phyloP scores from a whole-genome alignment of 2,113 vertebrate species.

The Varanus salvator region DNA sequence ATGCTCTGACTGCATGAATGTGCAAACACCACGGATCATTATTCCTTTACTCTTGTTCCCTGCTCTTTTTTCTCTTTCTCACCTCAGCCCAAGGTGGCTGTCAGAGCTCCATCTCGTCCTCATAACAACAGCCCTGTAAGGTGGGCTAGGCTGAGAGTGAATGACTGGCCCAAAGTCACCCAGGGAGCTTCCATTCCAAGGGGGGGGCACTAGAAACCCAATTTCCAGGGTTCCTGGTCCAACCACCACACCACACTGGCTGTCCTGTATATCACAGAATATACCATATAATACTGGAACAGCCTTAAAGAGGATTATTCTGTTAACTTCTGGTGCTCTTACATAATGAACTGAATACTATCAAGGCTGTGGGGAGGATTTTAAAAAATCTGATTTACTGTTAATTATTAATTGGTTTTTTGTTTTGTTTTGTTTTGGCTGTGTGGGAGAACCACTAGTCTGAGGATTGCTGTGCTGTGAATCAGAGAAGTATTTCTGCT shows the following conservation, averaged over 20 bases:
- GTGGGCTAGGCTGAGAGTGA: too few relatives aligned
- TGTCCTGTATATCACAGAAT: too few relatives aligned
- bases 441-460: not conserved
- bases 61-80: too few relatives aligned
- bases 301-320: not conserved
- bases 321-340: not conserved
- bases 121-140: too few relatives aligned
- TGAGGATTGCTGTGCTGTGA: not conserved
- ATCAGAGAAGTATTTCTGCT: not conserved
- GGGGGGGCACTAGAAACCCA: not conserved
- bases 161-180: too few relatives aligned
- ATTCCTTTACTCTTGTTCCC: too few relatives aligned
- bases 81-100: too few relatives aligned
- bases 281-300: not conserved
- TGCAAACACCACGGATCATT: not conserved
- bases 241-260: too few relatives aligned
- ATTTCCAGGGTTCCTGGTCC: too few relatives aligned
- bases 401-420: not conserved
- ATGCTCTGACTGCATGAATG: not conserved
- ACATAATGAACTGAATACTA: not conserved
- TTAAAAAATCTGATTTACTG: not conserved
- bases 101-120: too few relatives aligned
- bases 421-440: not conserved
- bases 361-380: not conserved
- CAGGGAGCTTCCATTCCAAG: too few relatives aligned